These are phyloP conservation scores for Malaclemys terrapin DNA, from an alignment of 2,113 vertebrate genomes.

Conservation along the genomic window DNA sequence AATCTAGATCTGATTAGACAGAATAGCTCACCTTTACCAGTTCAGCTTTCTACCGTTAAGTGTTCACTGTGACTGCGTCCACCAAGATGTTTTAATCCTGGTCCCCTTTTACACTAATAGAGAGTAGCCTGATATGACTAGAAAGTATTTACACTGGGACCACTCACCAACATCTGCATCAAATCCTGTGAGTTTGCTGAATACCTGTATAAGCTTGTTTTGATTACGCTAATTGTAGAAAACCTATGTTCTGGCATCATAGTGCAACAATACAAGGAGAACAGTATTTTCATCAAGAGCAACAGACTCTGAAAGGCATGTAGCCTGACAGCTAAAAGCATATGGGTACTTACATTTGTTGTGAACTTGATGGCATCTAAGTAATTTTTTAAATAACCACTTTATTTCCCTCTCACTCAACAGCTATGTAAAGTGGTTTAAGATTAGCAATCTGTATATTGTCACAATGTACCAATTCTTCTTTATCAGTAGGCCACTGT, in stretches of 20 bases:
- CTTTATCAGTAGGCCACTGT: not conserved
- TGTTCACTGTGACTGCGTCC: too few species aligned
- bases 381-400: not conserved
- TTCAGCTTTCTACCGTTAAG: too few species aligned
- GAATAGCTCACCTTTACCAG: too few species aligned
- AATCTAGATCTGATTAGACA: too few species aligned
- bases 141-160: not conserved
- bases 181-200: not conserved
- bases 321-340: not conserved
- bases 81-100: not conserved
- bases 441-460: not conserved
- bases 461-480: not conserved
- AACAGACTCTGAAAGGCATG: not conserved
- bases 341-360: not conserved
- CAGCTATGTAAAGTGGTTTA: not conserved
- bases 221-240: not conserved
- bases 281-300: not conserved
- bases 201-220: not conserved
- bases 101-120: not conserved
- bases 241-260: not conserved
- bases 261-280: not conserved
- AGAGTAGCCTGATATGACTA: not conserved
- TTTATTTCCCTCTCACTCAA: not conserved
- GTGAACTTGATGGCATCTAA: not conserved
- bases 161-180: not conserved